Evolutionary conservation across 2,888 invertebrate genomes (phyloP).

Genomic region (Limnephilus marmoratus): DNA sequence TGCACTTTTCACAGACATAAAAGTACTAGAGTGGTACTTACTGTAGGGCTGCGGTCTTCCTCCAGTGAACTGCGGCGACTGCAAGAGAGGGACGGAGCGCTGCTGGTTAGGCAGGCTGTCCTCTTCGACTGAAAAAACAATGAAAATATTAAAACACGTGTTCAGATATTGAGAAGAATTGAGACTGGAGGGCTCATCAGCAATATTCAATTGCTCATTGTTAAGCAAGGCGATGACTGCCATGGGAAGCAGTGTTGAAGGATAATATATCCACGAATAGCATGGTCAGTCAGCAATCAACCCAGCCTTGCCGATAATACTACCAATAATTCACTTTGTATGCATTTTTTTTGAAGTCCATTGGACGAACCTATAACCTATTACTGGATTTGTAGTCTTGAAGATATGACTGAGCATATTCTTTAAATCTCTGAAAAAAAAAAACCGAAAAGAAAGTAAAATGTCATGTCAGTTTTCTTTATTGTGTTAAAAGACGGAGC

Average conservation of each 20-base stretch:
- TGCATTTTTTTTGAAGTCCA: not conserved
- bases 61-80: conserved; percentile 91
- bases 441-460: not conserved
- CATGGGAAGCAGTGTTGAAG: not conserved
- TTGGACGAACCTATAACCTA: not conserved
- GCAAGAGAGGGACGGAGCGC: conserved; percentile 89
- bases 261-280: not conserved
- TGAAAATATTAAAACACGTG: not conserved
- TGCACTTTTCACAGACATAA: not conserved
- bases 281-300: not conserved
- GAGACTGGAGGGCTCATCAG: not conserved
- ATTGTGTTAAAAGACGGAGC: not conserved
- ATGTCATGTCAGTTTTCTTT: not conserved
- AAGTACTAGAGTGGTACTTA: conserved; percentile 77
- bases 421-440: not conserved
- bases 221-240: too few species aligned
- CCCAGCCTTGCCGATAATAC: not conserved
- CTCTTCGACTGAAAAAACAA: conserved; percentile 71
- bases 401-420: not conserved
- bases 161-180: not conserved
- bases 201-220: not conserved
- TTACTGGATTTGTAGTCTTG: not conserved
- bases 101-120: conserved; percentile 72
- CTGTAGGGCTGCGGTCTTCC: conserved; percentile 93
- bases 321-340: not conserved